Evolutionary conservation across 2,888 invertebrate species (phyloP), one percentile per base, ranked within the genome.

Genomic region (Drosophila colorata): DNA sequence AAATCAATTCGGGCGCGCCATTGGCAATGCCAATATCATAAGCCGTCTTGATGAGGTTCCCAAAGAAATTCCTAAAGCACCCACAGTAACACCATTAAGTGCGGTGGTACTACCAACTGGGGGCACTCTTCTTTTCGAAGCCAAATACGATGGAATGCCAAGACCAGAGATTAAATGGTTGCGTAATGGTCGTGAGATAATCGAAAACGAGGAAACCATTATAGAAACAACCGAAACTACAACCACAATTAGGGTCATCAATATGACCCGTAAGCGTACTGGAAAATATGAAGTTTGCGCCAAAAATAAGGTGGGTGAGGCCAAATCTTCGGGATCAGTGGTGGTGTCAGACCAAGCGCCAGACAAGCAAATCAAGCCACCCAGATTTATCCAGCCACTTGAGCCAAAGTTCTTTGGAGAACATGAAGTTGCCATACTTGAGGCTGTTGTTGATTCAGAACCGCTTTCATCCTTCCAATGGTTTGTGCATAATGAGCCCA

Each of bases 211-310:
- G 51, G 94, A 95, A 73, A 94, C 94, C 66, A 91, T 93, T 37
- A 94, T 96, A 52, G 87, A 90, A 56, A 92, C 92, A 6, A 93
- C 94, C 72, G 94, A 95, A 65, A 95, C 93, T 46, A 94, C 93
- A 69, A 95, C 96, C 0, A 94, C 93, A 43, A 92, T 97, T 25
- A 94, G 92, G 77, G 94, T 97, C 66, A 93, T 93, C 37, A 95
- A 96, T 74, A 94, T 94, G 81, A 94, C 94, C 43, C 95, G 95
- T 90, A 95, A 95, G 88, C 96, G 96, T 90, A 94, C 94, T 66
- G 98, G 98, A 28, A 97, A 97, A 92, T 98, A 98, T 92, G 97
- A 98, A 93, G 95, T 97, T 13, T 93, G 95, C 25, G 95, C 97
- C n/a, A 94, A 95, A 84, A 97, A 96, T 92, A 94, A 94, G 65